Percentiles rank a stretch among this genome's conserved stretches.
Evolutionary conservation across 2,797 vertebrate species (phyloP).

Genomic region (Molossus alvarezi): DNA sequence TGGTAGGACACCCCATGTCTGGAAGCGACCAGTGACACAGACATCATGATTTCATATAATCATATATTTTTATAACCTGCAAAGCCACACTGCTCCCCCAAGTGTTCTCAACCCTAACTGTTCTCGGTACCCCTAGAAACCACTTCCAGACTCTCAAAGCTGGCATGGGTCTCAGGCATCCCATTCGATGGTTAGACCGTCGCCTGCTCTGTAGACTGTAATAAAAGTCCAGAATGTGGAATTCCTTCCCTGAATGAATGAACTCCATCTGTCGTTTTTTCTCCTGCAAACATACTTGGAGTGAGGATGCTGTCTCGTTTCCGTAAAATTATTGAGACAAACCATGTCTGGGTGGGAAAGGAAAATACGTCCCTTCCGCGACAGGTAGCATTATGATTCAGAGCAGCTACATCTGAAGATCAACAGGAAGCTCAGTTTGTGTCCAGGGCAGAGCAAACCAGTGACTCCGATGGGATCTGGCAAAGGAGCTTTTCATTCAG

Average conservation of each 20-base stretch:
- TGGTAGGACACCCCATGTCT: background rate
- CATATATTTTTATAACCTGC: background rate
- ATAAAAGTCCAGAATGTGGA: background rate
- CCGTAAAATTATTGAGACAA: background rate
- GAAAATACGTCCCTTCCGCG: background rate
- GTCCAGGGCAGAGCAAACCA: background rate
- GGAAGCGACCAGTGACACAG: background rate
- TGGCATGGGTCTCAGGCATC: background rate
- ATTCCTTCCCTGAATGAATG: background rate
- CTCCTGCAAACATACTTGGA: background rate
- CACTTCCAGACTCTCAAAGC: background rate
- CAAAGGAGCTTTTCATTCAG: background rate
- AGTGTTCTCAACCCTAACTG: background rate
- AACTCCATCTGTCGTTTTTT: background rate
- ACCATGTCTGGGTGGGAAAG: background rate
- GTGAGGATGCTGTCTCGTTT: background rate
- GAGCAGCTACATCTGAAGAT: background rate
- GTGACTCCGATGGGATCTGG: background rate
- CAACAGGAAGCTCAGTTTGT: background rate
- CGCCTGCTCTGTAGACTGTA: background rate
- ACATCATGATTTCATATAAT: constrained; percentile 13
- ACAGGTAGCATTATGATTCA: background rate
- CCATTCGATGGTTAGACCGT: background rate
- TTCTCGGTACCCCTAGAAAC: background rate
- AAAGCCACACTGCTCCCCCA: background rate